Evolutionary conservation across 2,797 vertebrate species (phyloP).

Genomic region (Gephyroberyx darwinii): DNA sequence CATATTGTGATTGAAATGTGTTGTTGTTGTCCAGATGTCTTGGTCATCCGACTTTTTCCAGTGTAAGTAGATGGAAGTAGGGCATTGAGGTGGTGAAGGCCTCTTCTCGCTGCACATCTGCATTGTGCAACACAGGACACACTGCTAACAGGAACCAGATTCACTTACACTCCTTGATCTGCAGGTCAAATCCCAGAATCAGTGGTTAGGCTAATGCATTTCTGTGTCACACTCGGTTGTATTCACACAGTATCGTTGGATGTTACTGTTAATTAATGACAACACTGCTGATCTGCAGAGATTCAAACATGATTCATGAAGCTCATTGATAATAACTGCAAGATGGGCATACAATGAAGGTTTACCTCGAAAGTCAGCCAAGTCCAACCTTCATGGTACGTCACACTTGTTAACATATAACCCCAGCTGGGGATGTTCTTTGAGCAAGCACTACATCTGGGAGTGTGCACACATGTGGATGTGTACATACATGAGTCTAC

Average conservation of each 20-base stretch:
- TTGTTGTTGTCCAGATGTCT: constrained; percentile 55
- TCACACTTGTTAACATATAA: constrained; percentile 20
- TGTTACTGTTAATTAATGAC: constrained; percentile 21
- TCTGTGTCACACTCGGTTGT: not conserved
- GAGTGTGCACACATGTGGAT: constrained; percentile 15
- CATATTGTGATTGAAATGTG: constrained; percentile 65
- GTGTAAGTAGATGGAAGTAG: constrained; percentile 62
- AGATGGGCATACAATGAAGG: constrained; percentile 19
- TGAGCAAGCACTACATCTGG: constrained; percentile 48
- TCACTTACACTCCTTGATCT: constrained; percentile 24
- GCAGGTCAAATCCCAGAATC: constrained; percentile 45
- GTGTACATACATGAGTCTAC: constrained; percentile 33
- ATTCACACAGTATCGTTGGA: constrained; percentile 9
- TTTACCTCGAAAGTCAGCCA: constrained; percentile 12
- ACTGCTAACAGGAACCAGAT: constrained; percentile 72
- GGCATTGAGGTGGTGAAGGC: constrained; percentile 50
- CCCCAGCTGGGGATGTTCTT: constrained; percentile 36
- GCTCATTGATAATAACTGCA: constrained; percentile 16
- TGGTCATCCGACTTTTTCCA: constrained; percentile 52
- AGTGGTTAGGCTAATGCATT: constrained; percentile 3
- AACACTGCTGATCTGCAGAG: constrained; percentile 14
- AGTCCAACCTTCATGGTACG: not conserved
- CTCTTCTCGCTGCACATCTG: constrained; percentile 57
- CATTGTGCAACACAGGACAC: constrained; percentile 51
- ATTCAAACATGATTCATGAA: constrained; percentile 23